phyloP scores from a whole-genome alignment of 2,113 vertebrate genomes.

The Copsychus sechellarum region DNA sequence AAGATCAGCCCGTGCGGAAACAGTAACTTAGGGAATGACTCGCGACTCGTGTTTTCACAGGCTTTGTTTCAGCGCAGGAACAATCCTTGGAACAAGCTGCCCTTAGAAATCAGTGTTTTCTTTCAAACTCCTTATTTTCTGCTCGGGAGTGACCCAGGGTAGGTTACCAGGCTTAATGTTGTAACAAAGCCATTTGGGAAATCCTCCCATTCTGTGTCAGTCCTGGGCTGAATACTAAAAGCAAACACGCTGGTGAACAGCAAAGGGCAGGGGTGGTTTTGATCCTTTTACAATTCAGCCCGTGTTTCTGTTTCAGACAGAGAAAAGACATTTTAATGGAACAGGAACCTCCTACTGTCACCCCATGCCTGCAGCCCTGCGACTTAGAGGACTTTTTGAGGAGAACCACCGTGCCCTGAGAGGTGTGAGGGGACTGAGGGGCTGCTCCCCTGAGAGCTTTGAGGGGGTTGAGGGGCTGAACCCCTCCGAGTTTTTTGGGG shows the following conservation, averaged over 20 bases:
- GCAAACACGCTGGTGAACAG: not conserved
- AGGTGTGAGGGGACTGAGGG: not conserved
- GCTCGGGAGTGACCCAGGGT: not conserved
- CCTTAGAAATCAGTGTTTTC: not conserved
- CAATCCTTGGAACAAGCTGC: not conserved
- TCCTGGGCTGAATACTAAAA: not conserved
- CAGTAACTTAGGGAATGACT: not conserved
- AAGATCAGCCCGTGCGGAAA: not conserved
- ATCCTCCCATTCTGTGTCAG: not conserved
- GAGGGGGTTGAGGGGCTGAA: not conserved
- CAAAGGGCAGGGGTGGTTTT: not conserved
- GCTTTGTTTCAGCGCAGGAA: not conserved
- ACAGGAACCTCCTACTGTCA: not conserved
- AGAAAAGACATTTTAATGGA: not conserved
- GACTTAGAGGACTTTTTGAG: not conserved
- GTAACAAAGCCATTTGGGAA: constrained; percentile 26
- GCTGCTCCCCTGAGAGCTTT: not conserved
- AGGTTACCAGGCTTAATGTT: not conserved
- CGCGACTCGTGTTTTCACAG: not conserved
- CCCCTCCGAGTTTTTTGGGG: not conserved
- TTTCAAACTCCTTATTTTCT: not conserved
- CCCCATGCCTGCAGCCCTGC: not conserved
- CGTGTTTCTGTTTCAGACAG: not conserved
- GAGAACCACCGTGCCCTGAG: not conserved
- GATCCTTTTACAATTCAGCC: not conserved